phyloP scores from a whole-genome alignment of 2,113 vertebrate species.

The Gambusia affinis region DNA sequence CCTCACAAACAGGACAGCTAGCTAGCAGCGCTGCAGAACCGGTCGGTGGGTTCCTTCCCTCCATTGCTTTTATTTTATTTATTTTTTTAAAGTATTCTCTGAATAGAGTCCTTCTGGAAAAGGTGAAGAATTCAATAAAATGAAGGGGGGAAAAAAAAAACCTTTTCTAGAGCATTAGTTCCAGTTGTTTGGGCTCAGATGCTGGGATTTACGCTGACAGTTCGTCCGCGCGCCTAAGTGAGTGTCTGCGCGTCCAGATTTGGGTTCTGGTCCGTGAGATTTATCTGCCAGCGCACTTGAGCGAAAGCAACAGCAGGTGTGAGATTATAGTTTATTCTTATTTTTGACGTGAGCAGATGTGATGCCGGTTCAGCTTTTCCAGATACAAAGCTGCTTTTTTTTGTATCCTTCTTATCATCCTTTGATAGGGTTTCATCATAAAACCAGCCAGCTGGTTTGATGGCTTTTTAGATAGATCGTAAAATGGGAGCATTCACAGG shows the following conservation, averaged over 20 bases:
- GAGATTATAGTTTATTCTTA: conserved; percentile 66
- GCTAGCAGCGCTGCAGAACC: too few species aligned
- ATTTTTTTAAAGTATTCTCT: conserved; percentile 18
- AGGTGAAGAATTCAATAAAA: conserved; percentile 43
- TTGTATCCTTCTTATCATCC: conserved; percentile 44
- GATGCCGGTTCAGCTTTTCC: conserved; percentile 45
- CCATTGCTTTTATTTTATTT: background rate
- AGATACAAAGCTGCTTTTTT: conserved; percentile 57
- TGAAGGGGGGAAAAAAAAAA: background rate
- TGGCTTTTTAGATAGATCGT: conserved; percentile 15
- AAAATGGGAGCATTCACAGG: background rate
- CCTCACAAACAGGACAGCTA: conserved; percentile 60
- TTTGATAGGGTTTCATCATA: conserved; percentile 8
- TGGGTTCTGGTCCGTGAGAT: conserved; percentile 50
- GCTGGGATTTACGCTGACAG: conserved; percentile 50
- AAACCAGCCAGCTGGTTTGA: conserved; percentile 25
- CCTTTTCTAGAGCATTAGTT: conserved; percentile 56
- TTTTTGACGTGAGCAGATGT: conserved; percentile 70
- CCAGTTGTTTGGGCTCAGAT: conserved; percentile 69
- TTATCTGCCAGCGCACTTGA: conserved; percentile 58
- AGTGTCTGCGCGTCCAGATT: conserved; percentile 14
- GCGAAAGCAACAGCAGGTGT: conserved; percentile 71
- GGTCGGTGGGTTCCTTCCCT: background rate
- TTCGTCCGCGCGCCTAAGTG: conserved; percentile 17
- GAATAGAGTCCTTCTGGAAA: conserved; percentile 42